Conservation (phyloP, 2,113 vertebrate species). For the Australoheros scitulus region DNA sequence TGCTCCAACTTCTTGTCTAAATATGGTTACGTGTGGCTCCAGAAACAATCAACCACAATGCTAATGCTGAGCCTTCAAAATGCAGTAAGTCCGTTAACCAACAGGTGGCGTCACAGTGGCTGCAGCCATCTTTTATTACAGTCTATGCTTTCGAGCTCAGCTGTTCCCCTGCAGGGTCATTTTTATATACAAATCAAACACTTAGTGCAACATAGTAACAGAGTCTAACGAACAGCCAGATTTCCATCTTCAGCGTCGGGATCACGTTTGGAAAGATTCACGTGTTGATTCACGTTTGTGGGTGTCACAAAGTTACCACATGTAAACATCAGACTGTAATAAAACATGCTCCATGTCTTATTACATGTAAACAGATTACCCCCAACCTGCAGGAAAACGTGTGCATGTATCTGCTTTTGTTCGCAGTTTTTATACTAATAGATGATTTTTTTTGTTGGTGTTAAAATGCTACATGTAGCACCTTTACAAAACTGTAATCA, state of each 20-base stretch:
- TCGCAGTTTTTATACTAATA: not conserved
- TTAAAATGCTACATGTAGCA: slow-evolving; percentile 44
- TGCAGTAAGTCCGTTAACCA: not conserved
- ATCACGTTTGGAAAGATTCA: not conserved
- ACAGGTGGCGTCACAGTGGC: not conserved
- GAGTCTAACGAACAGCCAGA: too few relatives aligned
- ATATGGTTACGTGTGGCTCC: not conserved
- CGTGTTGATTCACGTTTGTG: not conserved
- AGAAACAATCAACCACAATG: not conserved
- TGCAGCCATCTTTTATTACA: not conserved
- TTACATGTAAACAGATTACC: not conserved
- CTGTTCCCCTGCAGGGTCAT: not conserved
- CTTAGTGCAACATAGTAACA: too few relatives aligned
- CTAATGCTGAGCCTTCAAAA: not conserved
- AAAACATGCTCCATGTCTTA: not conserved
- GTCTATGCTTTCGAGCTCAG: not conserved
- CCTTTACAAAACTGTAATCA: slow-evolving; percentile 32
- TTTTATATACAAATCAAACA: not conserved
- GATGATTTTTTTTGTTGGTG: not conserved
- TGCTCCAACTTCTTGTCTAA: not conserved
- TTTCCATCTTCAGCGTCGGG: too few relatives aligned
- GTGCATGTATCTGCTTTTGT: not conserved
- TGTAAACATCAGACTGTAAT: not conserved
- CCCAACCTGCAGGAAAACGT: not conserved
- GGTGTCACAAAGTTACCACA: not conserved